phyloP scores from a whole-genome alignment of 2,797 vertebrate species.

The Sebastes minor region DNA sequence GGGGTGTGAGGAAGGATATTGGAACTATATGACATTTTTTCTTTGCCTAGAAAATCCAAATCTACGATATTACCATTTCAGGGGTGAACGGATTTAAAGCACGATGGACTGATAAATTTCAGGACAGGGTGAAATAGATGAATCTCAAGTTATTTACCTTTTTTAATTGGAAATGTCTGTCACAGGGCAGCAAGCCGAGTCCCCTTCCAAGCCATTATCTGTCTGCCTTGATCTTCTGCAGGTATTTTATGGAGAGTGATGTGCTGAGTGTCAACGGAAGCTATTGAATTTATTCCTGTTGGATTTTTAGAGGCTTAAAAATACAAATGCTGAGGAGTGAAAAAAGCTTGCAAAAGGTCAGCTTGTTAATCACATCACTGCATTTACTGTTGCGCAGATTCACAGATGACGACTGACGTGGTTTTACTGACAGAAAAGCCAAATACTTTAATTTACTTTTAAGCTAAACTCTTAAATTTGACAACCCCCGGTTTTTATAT shows the following conservation, averaged over 20 bases:
- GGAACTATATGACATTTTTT: constrained; percentile 59
- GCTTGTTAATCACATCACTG: constrained; percentile 47
- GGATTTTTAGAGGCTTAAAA: constrained; percentile 54
- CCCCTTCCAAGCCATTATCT: constrained; percentile 69
- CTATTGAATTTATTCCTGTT: constrained; percentile 62
- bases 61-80: constrained; percentile 71
- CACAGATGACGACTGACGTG: constrained; percentile 1
- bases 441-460: constrained; percentile 31
- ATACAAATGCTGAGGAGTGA: constrained; percentile 55
- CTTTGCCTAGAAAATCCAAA: constrained; percentile 63
- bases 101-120: constrained; percentile 70
- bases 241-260: constrained; percentile 72
- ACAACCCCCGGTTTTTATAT: constrained; percentile 30
- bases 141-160: constrained; percentile 79
- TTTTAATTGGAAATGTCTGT: constrained; percentile 85
- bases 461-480: constrained; percentile 40
- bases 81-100: constrained; percentile 71
- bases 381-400: constrained; percentile 34
- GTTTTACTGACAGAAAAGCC: constrained; percentile 24
- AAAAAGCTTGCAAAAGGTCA: constrained; percentile 49
- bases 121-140: constrained; percentile 72
- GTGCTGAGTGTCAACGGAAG: constrained; percentile 55
- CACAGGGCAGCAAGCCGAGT: constrained; percentile 69
- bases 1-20: constrained; percentile 40
- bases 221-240: constrained; percentile 71